phyloP scores from a whole-genome alignment of 1,140 invertebrate species.

The Maconellicoccus hirsutus region DNA sequence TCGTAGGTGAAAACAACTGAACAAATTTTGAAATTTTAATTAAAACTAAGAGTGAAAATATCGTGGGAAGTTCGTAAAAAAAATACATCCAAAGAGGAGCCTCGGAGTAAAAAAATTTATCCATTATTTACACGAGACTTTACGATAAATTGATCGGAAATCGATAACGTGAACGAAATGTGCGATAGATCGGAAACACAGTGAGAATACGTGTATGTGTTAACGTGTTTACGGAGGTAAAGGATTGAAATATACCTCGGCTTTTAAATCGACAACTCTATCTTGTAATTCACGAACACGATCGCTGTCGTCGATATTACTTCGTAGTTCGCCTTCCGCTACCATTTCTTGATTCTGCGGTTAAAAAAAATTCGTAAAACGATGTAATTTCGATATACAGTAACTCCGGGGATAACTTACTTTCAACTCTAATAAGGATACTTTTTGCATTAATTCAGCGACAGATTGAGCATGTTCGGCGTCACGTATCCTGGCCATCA shows the following conservation, averaged over 20 bases:
- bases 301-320: conserved; percentile 67
- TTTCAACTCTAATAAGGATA: conserved; percentile 85
- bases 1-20: conserved; percentile 30
- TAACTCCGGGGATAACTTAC: conserved; percentile 39
- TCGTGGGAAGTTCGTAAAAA: no score
- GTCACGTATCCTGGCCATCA: conserved; percentile 88
- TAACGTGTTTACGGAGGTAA: background rate
- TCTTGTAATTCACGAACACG: conserved; percentile 78
- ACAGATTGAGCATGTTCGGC: conserved; percentile 86
- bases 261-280: conserved; percentile 78
- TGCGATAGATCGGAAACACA: no score
- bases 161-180: no score
- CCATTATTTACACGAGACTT: no score
- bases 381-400: background rate
- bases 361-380: background rate
- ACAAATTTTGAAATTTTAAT: conserved; percentile 23
- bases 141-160: no score
- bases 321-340: conserved; percentile 72
- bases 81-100: no score
- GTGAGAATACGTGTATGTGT: background rate
- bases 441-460: conserved; percentile 89
- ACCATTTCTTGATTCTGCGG: conserved; percentile 80
- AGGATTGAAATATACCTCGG: conserved; percentile 55
- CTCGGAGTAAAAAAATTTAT: no score
- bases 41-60: conserved; percentile 25